A percentile compares a stretch with the other conserved stretches of the same genome.
Conservation (phyloP, 2,113 vertebrate genomes). For the Pterocles gutturalis region DNA sequence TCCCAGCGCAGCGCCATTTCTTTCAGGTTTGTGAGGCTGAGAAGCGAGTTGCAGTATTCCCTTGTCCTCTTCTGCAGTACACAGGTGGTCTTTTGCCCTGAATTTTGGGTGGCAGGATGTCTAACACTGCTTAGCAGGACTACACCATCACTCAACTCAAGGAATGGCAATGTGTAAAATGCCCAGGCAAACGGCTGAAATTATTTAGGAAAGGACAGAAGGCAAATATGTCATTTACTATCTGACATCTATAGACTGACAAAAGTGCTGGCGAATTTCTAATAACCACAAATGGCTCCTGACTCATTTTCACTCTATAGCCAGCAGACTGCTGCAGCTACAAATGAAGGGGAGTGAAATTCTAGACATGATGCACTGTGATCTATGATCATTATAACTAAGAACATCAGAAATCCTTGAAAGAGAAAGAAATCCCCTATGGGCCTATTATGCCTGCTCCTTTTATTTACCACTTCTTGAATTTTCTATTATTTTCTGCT, state of each 20-base stretch:
- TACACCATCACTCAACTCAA: background rate
- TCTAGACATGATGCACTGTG: background rate
- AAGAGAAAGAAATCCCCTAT: background rate
- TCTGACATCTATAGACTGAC: background rate
- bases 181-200: background rate
- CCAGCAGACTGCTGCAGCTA: background rate
- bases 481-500: conserved; percentile 25
- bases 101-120: fast-evolving
- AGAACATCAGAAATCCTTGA: conserved; percentile 29
- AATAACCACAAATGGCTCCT: background rate
- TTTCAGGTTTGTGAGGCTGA: background rate
- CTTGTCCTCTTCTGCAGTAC: background rate
- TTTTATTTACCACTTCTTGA: conserved; percentile 37
- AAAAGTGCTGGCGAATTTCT: background rate
- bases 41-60: background rate
- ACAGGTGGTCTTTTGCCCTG: background rate
- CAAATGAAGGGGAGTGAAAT: conserved; percentile 4
- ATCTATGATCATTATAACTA: conserved; percentile 38
- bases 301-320: background rate
- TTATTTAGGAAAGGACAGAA: background rate
- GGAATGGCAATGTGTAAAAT: background rate
- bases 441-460: background rate
- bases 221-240: background rate
- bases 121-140: background rate
- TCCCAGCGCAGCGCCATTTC: background rate